Base-by-base conservation (phyloP, 2,888 invertebrate genomes). In the Automeris io region DNA sequence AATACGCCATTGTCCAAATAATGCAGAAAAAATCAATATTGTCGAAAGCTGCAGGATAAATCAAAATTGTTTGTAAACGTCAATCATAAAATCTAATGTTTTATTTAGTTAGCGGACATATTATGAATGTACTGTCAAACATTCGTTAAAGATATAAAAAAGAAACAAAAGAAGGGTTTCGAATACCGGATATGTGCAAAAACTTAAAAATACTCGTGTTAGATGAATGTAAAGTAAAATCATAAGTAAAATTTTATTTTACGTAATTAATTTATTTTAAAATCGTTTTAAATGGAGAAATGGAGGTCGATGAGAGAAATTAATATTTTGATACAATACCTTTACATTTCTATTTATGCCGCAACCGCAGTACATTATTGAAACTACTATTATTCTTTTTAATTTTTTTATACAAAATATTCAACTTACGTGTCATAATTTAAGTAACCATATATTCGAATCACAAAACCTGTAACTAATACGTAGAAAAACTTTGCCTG, bases 1-100 rank as follows among this genome's bases (percentile, higher is more conserved):
- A 51, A 56, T 55, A 56, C 50, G 45, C 59, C 56, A 68, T 68
- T 68, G 64, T 68, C 61, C 54, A 52, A 52, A 54, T 48, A 61
- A 49, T 47, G 45, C 61, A 54, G 61, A 65, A 63, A 66, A 61
- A 45, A 33, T 43, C 41, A 40, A 52, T 45, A 31, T 37, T 43
- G 26, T 43, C 39, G 44, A 44, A 38, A 47, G 37, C 37, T 47
- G 6, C 19, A 25, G 26, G 29, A 34, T 34, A 47, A 42, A 51
- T 50, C 45, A 45, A 54, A 51, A 46, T 51, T 39, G 53, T 54
- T 47, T 53, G 41, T 46, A 45, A 50, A 47, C 49, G 47, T 52
- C 61, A 55, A 58, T 57, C 55, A 59, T 35, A 26, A 40, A 18
- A 36, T 35, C 44, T 37, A 46, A 37, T 43, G 37, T 43, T 40